Base-by-base conservation (phyloP, 2,888 invertebrate species). In the Drosophila yooni region DNA sequence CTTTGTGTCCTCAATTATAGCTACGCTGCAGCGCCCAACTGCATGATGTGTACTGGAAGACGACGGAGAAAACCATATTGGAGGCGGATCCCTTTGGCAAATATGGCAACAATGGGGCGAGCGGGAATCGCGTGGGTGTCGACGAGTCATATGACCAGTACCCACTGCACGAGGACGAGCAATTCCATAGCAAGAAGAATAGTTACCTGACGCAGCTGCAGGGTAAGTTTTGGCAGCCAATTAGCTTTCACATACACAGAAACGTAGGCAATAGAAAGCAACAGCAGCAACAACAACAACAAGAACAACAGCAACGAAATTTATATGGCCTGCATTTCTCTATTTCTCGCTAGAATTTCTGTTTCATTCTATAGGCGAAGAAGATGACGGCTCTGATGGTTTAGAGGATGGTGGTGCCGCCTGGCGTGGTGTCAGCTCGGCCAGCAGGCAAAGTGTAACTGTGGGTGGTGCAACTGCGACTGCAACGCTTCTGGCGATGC, bases 1-100 rank as follows among this genome's bases (percentile, higher is more conserved):
- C n/a, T 29, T 62, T 38, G 15, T 43, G 3, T 61, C 0, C 56
- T 3, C 10, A 29, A 25, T 38, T 57, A n/a, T 69, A 95, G 93
- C 93, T 96, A 50, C 94, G 95, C 2, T 96, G 96, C 92, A 95
- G 95, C 74, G 95, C 96, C 1, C 95, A 95, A 72, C 94, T 96
- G 82, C 94, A 95, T 90, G 94, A 95, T 82, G 94, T 96, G 54
- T 96, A 96, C 91, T 95, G 95, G 94, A 94, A 95, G 91, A 95
- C 95, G 86, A 95, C 95, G 10, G 96, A 96, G 91, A 95, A 95
- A 83, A 95, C 94, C 79, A 94, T 95, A 40, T 95, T 95, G 87
- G 94, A 95, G 85, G 95, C 95, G 77, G 93, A 93, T 79, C 91
- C 85, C 1, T 66, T 80, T 63, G 70, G 81, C 50, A 82, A 83